Percentiles rank a stretch among this genome's conserved stretches.
Evolutionary conservation across 2,888 invertebrate species (phyloP).

Genomic region (Rhamnusium bicolor): DNA sequence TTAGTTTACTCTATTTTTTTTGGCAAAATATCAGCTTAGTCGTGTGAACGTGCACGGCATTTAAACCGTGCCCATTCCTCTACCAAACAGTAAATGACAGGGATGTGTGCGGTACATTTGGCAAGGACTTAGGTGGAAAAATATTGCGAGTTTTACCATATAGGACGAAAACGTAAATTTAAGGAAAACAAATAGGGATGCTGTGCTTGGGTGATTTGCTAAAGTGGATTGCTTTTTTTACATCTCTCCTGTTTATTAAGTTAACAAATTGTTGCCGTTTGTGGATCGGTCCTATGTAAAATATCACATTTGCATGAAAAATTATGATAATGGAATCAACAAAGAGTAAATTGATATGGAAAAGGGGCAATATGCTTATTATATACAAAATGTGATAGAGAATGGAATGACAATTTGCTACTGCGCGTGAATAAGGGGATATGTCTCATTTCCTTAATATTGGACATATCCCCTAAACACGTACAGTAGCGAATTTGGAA

Average conservation of each 20-base stretch:
- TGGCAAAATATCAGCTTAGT: not conserved
- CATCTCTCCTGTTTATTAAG: not conserved
- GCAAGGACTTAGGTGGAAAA: not conserved
- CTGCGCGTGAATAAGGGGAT: too few species aligned
- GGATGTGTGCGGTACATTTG: not conserved
- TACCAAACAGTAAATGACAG: not conserved
- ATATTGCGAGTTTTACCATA: not conserved
- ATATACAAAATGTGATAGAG: not conserved
- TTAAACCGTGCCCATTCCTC: not conserved
- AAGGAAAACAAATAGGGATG: not conserved
- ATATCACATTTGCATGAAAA: not conserved
- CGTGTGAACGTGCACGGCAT: not conserved
- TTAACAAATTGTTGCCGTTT: not conserved
- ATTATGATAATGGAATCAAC: not conserved
- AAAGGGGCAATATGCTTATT: not conserved
- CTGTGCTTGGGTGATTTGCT: not conserved
- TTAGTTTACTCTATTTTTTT: not conserved
- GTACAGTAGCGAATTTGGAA: too few species aligned
- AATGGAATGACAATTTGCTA: too few species aligned
- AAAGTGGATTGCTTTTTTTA: constrained; percentile 6
- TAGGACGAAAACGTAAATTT: not conserved
- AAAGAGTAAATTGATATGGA: not conserved
- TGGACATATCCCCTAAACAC: too few species aligned
- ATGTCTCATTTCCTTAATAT: too few species aligned
- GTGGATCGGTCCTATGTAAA: not conserved